Evolutionary conservation across 2,797 vertebrate species (phyloP), one percentile per base, ranked within the genome.

Genomic region (Coregonus ussuriensis): DNA sequence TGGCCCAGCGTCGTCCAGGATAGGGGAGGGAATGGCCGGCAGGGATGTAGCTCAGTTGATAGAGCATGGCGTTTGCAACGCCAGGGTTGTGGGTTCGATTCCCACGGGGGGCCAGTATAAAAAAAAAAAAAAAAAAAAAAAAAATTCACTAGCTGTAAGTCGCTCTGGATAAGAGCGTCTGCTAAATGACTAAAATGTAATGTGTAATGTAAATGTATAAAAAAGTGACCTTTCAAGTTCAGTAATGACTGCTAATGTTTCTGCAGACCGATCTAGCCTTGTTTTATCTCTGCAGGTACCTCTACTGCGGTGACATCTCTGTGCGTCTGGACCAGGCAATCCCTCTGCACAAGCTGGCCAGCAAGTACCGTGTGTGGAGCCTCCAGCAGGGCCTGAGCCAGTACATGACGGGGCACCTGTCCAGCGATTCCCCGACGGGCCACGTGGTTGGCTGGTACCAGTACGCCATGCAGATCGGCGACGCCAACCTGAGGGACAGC

Each of bases 391-490:
- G 97, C 7, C 92, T 99, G 80, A 94, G 95, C 3, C 96, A 97
- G 1, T 98, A 98, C 82, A 99, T 99, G 98, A 96, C 92, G 75
- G 95, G 89, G 78, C 96, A 97, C 90, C 93, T 97, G 83, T 96
- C 95, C 51, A 97, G 96, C 71, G 96, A 98, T 75, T 97, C 96
- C 0, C 95, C 95, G 21, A 89, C 91, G 0, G 97, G 97, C 74
- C 97, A 98, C 0, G 97, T 97, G 37, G 95, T 99, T 66, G 93
- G 95, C 86, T 99, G 98, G 98, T 98, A 99, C 90, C 97, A 97
- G 90, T 99, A 99, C 0, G 96, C 97, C 0, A 87, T 94, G 82
- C 93, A 94, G 81, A 94, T 95, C 0, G 96, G 95, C 1, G 97
- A 99, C 35, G 35, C 79, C 67, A 86, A 79, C 14, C 94, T 99